Conservation (phyloP, 2,113 vertebrate genomes). For the Notechis scutatus region DNA sequence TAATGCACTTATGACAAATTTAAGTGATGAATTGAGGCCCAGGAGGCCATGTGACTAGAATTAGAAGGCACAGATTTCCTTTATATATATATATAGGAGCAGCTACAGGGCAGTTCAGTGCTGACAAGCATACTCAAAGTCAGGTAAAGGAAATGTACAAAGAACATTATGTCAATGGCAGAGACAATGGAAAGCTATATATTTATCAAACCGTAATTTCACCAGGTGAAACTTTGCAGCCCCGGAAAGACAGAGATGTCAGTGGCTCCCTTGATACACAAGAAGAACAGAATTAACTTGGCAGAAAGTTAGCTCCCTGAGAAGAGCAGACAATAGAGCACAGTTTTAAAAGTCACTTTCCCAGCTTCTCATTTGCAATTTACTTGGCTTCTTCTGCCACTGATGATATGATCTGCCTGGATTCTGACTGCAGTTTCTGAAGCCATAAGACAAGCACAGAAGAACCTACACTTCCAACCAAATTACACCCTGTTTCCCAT, state of each 20-base stretch:
- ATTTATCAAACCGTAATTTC: constrained; percentile 65
- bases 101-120: constrained; percentile 57
- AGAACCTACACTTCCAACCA: not conserved
- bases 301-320: constrained; percentile 25
- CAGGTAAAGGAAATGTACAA: constrained; percentile 53
- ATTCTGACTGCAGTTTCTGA: not conserved
- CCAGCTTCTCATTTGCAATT: constrained; percentile 14
- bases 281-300: constrained; percentile 50
- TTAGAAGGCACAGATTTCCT: constrained; percentile 58
- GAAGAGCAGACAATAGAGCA: constrained; percentile 49
- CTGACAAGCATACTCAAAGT: constrained; percentile 62
- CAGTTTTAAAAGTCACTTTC: constrained; percentile 29
- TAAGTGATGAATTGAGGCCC: constrained; percentile 68
- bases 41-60: constrained; percentile 62
- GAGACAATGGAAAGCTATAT: constrained; percentile 55
- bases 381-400: not conserved
- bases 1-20: constrained; percentile 67
- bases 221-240: constrained; percentile 54
- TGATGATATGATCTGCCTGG: not conserved
- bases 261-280: constrained; percentile 39
- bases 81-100: constrained; percentile 61
- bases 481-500: not conserved
- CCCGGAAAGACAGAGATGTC: constrained; percentile 39
- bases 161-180: constrained; percentile 57
- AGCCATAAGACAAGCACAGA: not conserved